Evolutionary conservation across 1,140 invertebrate genomes (phyloP).

Genomic region (Lucilia sericata): DNA sequence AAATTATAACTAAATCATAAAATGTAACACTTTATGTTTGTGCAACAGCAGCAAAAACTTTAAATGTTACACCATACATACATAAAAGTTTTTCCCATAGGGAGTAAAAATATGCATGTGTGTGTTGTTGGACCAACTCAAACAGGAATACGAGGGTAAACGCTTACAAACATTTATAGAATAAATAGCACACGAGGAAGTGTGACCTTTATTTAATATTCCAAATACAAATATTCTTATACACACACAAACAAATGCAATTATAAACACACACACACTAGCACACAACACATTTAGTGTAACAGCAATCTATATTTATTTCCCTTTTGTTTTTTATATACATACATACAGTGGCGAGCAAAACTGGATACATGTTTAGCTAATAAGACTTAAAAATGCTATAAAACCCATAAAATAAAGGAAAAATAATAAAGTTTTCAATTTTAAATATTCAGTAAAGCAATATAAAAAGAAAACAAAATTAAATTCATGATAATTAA

Average conservation of each 20-base stretch:
- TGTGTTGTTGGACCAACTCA: neutral
- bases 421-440: too few relatives aligned
- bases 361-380: too few relatives aligned
- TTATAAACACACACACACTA: neutral
- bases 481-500: too few relatives aligned
- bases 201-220: slow-evolving; percentile 27
- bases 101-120: neutral
- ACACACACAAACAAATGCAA: neutral
- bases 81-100: neutral
- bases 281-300: neutral
- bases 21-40: too few relatives aligned
- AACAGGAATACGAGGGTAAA: neutral
- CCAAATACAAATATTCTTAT: neutral
- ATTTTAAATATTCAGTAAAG: too few relatives aligned
- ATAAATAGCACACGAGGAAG: neutral
- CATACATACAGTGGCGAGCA: too few relatives aligned
- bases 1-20: too few relatives aligned
- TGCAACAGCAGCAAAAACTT: neutral
- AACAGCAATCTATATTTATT: neutral
- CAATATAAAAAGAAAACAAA: too few relatives aligned
- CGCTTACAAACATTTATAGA: too few relatives aligned
- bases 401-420: too few relatives aligned
- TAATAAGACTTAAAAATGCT: too few relatives aligned
- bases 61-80: neutral
- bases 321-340: neutral